Evolutionary conservation across 2,113 vertebrate species (phyloP), one percentile per base, ranked within the genome.

Genomic region (Oryzias celebensis): DNA sequence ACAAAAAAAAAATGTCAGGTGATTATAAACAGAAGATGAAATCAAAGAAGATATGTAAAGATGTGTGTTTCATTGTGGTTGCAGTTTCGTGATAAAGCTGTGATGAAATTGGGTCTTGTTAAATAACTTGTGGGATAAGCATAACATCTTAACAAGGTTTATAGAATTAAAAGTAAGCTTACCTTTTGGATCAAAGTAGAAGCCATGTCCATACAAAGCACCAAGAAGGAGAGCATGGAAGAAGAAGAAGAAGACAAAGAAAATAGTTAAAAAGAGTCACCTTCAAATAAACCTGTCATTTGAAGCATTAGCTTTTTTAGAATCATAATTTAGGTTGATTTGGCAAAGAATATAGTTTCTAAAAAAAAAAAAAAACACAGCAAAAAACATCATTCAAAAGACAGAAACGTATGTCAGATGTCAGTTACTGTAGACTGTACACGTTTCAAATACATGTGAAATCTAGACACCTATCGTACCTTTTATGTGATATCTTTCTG

Each of bases 111-210:
- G 4, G 5, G 31, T 54, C 42, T 44, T 23, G 13, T 12, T 20
- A 1, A 62, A 24, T 41, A 17, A 48, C 18, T 49, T 47, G 60
- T 41, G 14, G 42, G 58, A 15, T 24, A 24, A 64, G 1, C 10
- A 36, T 36, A 36, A 8, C 6, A 36, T 28, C 26, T 28, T 36
- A 36, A 36, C 7, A 36, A 36, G 8, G 7, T 36, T 36, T 36
- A 1, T 5, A 8, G 53, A 47, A 63, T 24, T 0, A 54, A 62
- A 61, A 56, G 48, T 0, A 0, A 36, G 66, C 85, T 83, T 87
- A 86, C 85, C 82, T 87, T 47, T 20, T 72, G 15, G 14, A 62
- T 1, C 18, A 18, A 7, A 3, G 57, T 53, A 51, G 57, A 70
- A 5, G 63, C 64, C 78, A 41, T 48, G 57, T 53, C 73, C 55